A percentile compares a stretch with the other conserved stretches of the same genome.
These are phyloP conservation scores for Euura saliciscinereae DNA, from an alignment of 1,140 invertebrate species.

Conservation along the genomic window DNA sequence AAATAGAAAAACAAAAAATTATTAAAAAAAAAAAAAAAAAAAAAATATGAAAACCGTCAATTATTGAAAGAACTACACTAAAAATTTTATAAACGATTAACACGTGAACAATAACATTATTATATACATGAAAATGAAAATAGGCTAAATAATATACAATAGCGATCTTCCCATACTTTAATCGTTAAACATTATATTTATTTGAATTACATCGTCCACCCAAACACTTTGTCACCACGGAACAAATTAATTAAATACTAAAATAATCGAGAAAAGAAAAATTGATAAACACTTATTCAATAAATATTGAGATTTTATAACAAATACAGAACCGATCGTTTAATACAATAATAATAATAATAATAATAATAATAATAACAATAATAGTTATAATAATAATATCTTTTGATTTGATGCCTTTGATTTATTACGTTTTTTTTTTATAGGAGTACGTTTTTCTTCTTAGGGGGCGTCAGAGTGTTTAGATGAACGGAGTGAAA, in stretches of 20 bases:
- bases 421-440: slow-evolving; percentile 17
- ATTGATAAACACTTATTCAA: not conserved
- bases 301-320: not conserved
- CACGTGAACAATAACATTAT: not conserved
- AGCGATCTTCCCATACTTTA: not conserved
- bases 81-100: not conserved
- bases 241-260: not conserved
- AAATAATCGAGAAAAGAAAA: not conserved
- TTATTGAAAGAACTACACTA: not conserved
- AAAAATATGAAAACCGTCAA: not conserved
- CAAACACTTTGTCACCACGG: not conserved
- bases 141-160: not conserved
- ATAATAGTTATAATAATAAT: not conserved
- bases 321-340: not conserved
- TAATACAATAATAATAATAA: not conserved
- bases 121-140: not conserved
- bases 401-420: slow-evolving; percentile 36
- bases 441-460: not conserved
- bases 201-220: not conserved
- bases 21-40: not conserved
- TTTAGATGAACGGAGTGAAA: not conserved
- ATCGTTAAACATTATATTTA: not conserved
- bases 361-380: not conserved
- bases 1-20: not conserved
- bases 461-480: not conserved